A percentile compares a stretch with the other conserved stretches of the same genome.
Evolutionary conservation across 1,140 invertebrate genomes (phyloP).

Genomic region (Drosophila parvula): DNA sequence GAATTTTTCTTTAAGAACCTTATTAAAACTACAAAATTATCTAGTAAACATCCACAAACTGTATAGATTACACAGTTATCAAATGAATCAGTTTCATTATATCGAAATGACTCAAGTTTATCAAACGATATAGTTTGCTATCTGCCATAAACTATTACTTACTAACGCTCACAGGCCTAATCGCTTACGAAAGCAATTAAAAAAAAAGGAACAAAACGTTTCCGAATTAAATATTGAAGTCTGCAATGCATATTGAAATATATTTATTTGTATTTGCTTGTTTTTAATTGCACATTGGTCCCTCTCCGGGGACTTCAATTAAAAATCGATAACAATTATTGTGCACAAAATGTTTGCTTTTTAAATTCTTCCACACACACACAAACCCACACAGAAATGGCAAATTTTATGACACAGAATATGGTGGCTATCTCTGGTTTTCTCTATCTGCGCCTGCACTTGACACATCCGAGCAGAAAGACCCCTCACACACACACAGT

Average conservation of each 20-base stretch:
- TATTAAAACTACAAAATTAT: too few relatives aligned
- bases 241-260: constrained; percentile 26
- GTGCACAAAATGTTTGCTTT: constrained; percentile 36
- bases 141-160: not conserved
- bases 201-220: not conserved
- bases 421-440: constrained; percentile 2
- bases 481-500: constrained; percentile 1
- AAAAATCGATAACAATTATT: constrained; percentile 47
- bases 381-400: not conserved
- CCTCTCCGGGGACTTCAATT: constrained; percentile 20
- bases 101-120: not conserved
- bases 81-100: not conserved
- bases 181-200: constrained; percentile 10
- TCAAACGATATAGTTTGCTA: too few relatives aligned
- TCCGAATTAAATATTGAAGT: constrained; percentile 10
- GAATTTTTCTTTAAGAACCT: not conserved
- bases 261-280: constrained; percentile 25
- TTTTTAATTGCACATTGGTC: constrained; percentile 25
- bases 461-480: constrained; percentile 32
- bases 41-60: not conserved
- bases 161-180: not conserved
- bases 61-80: not conserved
- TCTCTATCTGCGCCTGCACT: constrained; percentile 38
- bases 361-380: not conserved
- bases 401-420: constrained; percentile 18